Evolutionary conservation across 2,113 vertebrate genomes (phyloP).

Genomic region (Nibea coibor): DNA sequence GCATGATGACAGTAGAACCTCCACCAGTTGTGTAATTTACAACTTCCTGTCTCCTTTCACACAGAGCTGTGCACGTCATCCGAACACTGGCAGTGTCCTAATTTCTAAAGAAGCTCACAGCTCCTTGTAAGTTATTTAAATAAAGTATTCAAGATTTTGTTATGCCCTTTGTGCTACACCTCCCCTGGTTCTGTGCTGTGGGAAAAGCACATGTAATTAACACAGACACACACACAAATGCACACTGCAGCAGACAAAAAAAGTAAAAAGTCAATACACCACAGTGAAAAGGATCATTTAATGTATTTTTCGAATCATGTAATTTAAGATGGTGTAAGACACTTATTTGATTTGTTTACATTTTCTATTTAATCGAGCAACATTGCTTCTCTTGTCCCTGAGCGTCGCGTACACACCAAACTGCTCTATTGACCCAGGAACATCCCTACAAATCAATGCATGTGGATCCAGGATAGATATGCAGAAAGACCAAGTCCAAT

Average conservation of each 20-base stretch:
- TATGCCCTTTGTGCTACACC: neutral
- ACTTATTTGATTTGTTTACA: constrained; percentile 17
- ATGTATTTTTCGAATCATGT: constrained; percentile 3
- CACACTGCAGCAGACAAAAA: neutral
- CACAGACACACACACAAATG: neutral
- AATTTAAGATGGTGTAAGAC: constrained; percentile 6
- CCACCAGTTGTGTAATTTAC: constrained; percentile 1
- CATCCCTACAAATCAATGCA: neutral
- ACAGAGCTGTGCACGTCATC: constrained; percentile 37
- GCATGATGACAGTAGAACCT: neutral
- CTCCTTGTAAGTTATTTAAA: constrained; percentile 29
- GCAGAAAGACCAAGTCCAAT: constrained; percentile 18
- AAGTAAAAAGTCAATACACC: neutral
- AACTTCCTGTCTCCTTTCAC: neutral
- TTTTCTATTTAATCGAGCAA: constrained; percentile 24
- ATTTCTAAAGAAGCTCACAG: constrained; percentile 39
- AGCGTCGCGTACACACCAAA: constrained; percentile 3
- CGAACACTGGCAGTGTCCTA: constrained; percentile 41
- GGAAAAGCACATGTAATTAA: neutral
- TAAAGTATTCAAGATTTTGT: neutral
- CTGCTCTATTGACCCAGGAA: neutral
- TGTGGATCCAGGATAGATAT: constrained; percentile 10
- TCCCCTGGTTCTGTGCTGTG: neutral
- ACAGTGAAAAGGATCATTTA: neutral
- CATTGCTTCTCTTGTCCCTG: neutral